Base-by-base conservation (phyloP, 2,888 invertebrate genomes). In the Chironomus tentans region DNA sequence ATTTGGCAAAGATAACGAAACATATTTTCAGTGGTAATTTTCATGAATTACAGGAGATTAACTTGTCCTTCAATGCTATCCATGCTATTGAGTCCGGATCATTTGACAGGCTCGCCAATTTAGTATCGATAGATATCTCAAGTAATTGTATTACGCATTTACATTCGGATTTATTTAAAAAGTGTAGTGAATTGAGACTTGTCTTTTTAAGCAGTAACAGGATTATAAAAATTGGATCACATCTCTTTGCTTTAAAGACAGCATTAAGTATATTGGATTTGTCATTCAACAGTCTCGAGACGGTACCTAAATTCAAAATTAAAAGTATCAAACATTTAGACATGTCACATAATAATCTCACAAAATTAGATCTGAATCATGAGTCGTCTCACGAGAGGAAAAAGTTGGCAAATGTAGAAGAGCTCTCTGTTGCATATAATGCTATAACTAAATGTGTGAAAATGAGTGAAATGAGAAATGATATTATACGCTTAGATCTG, bases 1-100 rank as follows among this genome's bases (percentile, higher is more conserved):
- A 28, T 12, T 68, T 75, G 50, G n/a, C 21, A 15, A 68, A 68
- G 18, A 50, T 75, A n/a, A 47, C 68, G 68, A 75, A 75, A 75
- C n/a, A 68, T 15, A 68, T 47, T 21, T 75, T 75, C 50, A 13
- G n/a, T 68, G 75, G 68, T 18, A 50, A 75, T 48, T 75, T 75
- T 68, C 5, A 4, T 13, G 75, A 75, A 15, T 50, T 75, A 24
- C 24, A 68, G n/a, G 75, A 75, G 47, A 68, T 75, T 28, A 75
- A 68, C 18, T 68, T 75, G 18, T 68, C 68, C 15, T 22, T 24
- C 24, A 75, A 75, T 22, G n/a, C 24, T 5, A 47, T 75, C 15
- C 28, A 10, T 48, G 13, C 13, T 2, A 68, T 75, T 21, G 75
- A 75, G 68, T 10, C 75, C 12, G 75, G 75, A 15, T 46, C 75